phyloP scores from a whole-genome alignment of 2,113 vertebrate genomes.

The Burhinus oedicnemus region DNA sequence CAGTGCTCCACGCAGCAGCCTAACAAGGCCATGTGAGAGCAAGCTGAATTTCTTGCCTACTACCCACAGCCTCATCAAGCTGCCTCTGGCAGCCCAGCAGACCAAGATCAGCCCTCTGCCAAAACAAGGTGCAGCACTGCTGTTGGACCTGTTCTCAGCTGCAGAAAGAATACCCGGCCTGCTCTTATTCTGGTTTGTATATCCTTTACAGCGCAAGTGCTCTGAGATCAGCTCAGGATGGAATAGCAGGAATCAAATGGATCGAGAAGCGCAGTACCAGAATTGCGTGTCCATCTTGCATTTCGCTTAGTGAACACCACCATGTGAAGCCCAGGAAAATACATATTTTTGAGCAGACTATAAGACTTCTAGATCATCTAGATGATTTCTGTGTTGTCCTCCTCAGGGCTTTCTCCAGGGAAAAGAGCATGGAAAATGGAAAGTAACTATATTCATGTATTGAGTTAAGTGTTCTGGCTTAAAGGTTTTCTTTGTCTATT shows the following conservation, averaged over 20 bases:
- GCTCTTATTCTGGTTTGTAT: neutral
- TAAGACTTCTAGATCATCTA: neutral
- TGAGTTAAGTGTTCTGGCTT: neutral
- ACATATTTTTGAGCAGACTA: neutral
- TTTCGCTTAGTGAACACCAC: neutral
- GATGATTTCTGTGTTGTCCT: neutral
- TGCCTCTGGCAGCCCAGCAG: neutral
- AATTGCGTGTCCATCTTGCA: neutral
- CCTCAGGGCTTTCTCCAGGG: neutral
- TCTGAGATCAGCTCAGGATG: neutral
- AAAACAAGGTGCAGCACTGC: neutral
- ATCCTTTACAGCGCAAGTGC: neutral
- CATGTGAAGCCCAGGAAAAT: neutral
- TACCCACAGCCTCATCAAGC: neutral
- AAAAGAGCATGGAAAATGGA: neutral
- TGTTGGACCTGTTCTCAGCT: neutral
- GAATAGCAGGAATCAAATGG: neutral
- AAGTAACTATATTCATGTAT: neutral
- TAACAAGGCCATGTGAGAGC: neutral
- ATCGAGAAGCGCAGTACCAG: neutral
- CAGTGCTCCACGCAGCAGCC: neutral
- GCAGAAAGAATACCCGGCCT: neutral
- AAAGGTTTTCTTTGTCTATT: neutral
- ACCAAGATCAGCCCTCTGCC: neutral
- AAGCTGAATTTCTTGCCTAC: neutral